Evolutionary conservation across 2,888 invertebrate species (phyloP).

Genomic region (Rhorus exstirpatorius): DNA sequence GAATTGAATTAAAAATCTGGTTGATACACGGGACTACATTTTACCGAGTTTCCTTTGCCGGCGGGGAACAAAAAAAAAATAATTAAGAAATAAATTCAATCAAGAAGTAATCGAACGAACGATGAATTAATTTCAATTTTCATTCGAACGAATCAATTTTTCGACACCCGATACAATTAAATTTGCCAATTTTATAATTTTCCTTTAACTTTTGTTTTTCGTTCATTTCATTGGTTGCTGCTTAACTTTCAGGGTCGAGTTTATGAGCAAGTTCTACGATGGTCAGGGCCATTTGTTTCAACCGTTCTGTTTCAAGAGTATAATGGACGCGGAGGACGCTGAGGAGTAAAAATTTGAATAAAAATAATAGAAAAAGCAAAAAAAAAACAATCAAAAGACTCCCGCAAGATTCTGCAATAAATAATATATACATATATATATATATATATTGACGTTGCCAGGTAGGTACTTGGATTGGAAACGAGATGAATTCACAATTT

Average conservation of each 20-base stretch:
- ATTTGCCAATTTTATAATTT: constrained; percentile 5
- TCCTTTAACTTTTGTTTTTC: background rate
- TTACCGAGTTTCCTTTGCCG: too few relatives aligned
- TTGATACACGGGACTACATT: too few relatives aligned
- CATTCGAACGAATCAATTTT: too few relatives aligned
- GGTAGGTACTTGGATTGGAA: background rate
- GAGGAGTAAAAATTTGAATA: constrained; percentile 77
- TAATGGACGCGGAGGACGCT: constrained; percentile 85
- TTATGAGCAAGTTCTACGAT: constrained; percentile 91
- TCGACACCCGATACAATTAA: too few relatives aligned
- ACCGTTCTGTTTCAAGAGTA: constrained; percentile 90
- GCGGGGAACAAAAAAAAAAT: too few relatives aligned
- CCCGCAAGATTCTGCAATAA: constrained; percentile 50
- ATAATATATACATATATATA: too few relatives aligned
- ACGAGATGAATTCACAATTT: background rate
- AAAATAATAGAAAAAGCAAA: constrained; percentile 4
- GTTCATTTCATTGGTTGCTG: too few relatives aligned
- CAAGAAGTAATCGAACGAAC: too few relatives aligned
- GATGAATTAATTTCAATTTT: too few relatives aligned
- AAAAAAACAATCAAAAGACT: constrained; percentile 50
- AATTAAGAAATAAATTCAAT: too few relatives aligned
- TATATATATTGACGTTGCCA: background rate
- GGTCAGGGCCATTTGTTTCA: constrained; percentile 90
- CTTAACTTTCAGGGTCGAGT: constrained; percentile 89
- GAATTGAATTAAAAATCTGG: too few relatives aligned